Percentiles rank a stretch among this genome's conserved stretches.
Evolutionary conservation across 2,113 vertebrate genomes (phyloP).

Genomic region (Malurus elegans): DNA sequence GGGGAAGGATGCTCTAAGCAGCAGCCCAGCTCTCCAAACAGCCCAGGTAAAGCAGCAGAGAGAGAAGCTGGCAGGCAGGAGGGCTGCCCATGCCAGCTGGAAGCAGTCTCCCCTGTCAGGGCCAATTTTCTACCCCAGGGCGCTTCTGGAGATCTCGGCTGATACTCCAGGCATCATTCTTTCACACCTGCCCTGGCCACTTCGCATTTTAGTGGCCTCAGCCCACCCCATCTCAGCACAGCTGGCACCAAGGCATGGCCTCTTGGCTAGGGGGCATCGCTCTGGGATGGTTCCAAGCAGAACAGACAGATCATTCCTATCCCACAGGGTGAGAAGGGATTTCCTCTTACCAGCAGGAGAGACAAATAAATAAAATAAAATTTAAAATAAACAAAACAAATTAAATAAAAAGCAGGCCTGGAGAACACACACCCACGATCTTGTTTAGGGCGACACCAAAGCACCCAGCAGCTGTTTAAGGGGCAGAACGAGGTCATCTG

Average conservation of each 20-base stretch:
- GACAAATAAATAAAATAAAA: too few species aligned
- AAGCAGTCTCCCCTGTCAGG: neutral
- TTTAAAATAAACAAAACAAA: too few species aligned
- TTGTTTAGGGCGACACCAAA: neutral
- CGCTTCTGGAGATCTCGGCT: neutral
- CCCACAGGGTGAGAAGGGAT: neutral
- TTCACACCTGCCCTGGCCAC: neutral
- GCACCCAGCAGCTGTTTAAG: neutral
- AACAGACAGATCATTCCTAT: neutral
- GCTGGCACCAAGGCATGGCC: neutral
- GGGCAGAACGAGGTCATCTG: neutral
- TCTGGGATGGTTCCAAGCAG: neutral
- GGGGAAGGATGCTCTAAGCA: neutral
- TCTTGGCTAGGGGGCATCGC: fast-evolving
- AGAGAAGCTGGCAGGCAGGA: neutral
- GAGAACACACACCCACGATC: neutral
- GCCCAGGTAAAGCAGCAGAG: neutral
- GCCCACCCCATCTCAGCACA: neutral
- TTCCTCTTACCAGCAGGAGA: neutral
- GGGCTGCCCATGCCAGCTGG: neutral
- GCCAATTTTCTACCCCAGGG: neutral
- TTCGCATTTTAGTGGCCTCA: neutral
- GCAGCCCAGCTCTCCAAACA: neutral
- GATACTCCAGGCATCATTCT: neutral
- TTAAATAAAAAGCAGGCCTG: neutral